These are phyloP conservation scores for Melopsittacus undulatus DNA, from an alignment of 2,797 vertebrate species.

Conservation along the genomic window DNA sequence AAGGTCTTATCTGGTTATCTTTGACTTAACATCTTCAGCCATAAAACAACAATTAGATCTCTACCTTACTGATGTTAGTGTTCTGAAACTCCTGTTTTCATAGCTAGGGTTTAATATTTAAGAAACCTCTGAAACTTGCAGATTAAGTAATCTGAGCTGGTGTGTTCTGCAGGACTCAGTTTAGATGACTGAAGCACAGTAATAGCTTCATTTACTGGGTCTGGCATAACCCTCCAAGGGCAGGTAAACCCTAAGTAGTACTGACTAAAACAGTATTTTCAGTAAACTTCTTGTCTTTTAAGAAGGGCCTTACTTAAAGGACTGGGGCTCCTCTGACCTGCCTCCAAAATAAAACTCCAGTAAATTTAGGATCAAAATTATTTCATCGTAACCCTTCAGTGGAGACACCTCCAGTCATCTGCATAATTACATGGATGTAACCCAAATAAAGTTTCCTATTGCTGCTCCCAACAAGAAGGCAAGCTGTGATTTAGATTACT, in stretches of 20 bases:
- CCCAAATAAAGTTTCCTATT: background rate
- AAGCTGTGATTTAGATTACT: background rate
- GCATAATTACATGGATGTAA: background rate
- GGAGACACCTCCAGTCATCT: background rate
- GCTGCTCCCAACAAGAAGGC: background rate
- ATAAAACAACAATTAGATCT: background rate
- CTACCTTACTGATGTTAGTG: background rate
- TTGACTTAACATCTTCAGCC: background rate
- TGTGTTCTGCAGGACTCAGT: background rate
- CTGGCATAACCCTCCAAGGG: background rate
- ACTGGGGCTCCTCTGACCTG: background rate
- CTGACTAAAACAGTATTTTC: background rate
- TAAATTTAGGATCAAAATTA: background rate
- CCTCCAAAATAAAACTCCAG: background rate
- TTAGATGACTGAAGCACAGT: background rate
- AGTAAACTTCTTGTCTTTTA: background rate
- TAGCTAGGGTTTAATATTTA: background rate
- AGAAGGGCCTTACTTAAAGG: background rate
- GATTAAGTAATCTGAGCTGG: background rate
- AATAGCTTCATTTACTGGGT: background rate
- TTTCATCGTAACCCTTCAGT: fast-evolving
- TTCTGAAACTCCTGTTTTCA: background rate
- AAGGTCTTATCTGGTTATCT: background rate
- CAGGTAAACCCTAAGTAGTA: background rate
- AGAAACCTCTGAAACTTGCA: background rate